These are phyloP conservation scores for Siphamia tubifer DNA, from an alignment of 2,113 vertebrate species.

Conservation along the genomic window DNA sequence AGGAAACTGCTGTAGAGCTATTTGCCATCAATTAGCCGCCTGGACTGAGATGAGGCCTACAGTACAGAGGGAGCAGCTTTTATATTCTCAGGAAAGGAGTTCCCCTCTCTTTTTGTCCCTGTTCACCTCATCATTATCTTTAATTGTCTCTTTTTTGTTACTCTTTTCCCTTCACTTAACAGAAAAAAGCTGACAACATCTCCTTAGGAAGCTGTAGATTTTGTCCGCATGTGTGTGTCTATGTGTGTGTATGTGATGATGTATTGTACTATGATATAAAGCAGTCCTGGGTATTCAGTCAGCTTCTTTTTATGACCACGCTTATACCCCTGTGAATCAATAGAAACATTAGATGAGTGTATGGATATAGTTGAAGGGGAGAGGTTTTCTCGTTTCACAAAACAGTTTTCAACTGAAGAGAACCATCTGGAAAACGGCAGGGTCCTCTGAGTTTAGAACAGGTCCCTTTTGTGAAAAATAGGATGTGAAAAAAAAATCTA, in stretches of 20 bases:
- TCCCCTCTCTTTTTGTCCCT: conserved; percentile 42
- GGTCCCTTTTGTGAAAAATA: conserved; percentile 81
- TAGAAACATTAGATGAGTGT: conserved; percentile 69
- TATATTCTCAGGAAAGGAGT: conserved; percentile 54
- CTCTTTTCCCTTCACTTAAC: conserved; percentile 37
- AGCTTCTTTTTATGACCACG: conserved; percentile 61
- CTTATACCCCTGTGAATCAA: conserved; percentile 64
- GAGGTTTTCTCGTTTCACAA: conserved; percentile 66
- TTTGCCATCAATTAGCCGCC: conserved; percentile 80
- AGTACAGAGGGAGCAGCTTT: conserved; percentile 53
- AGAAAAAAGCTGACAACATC: conserved; percentile 45
- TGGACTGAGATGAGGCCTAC: conserved; percentile 64
- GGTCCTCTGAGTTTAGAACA: conserved; percentile 71
- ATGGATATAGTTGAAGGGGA: conserved; percentile 50
- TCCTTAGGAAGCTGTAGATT: conserved; percentile 23
- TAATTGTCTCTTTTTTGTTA: conserved; percentile 49
- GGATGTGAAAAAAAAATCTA: conserved; percentile 61
- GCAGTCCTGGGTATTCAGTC: conserved; percentile 65
- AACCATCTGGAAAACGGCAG: conserved; percentile 82
- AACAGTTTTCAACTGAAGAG: conserved; percentile 70
- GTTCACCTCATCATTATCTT: conserved; percentile 63
- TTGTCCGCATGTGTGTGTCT: not conserved
- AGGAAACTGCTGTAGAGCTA: conserved; percentile 69
- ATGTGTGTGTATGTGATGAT: conserved; percentile 43
- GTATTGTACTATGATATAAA: conserved; percentile 70